A percentile compares a stretch with the other conserved stretches of the same genome.
phyloP scores from a whole-genome alignment of 1,140 invertebrate species.

The Megalopta genalis region DNA sequence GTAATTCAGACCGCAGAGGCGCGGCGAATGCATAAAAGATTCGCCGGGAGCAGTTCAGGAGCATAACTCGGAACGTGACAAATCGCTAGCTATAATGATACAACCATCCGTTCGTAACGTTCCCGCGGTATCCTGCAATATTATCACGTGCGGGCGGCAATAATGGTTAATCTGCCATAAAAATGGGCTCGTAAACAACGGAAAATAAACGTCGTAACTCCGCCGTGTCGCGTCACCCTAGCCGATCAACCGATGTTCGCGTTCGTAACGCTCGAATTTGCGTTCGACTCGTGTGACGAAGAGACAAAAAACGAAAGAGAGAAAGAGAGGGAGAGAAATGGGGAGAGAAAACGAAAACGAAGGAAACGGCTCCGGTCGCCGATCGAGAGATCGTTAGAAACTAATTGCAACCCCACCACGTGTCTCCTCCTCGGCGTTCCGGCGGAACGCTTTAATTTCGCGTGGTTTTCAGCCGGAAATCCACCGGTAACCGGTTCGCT shows the following conservation, averaged over 20 bases:
- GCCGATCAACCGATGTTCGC: not conserved
- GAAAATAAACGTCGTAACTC: constrained; percentile 12
- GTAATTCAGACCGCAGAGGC: too few species aligned
- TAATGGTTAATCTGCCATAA: not conserved
- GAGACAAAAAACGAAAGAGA: not conserved
- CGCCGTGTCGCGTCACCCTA: not conserved
- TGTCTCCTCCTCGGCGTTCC: constrained; percentile 17
- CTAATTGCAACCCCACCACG: constrained; percentile 54
- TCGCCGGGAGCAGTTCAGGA: too few species aligned
- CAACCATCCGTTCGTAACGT: not conserved
- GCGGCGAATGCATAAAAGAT: too few species aligned
- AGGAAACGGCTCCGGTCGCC: constrained; percentile 23
- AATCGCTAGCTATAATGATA: not conserved
- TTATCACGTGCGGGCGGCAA: not conserved
- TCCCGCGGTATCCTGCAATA: not conserved
- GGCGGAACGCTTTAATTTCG: constrained; percentile 51
- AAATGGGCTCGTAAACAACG: constrained; percentile 14
- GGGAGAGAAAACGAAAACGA: not conserved
- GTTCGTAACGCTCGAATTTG: not conserved
- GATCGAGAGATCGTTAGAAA: constrained; percentile 57
- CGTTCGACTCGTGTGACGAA: not conserved
- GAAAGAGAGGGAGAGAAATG: not conserved
- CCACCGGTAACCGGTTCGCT: constrained; percentile 31
- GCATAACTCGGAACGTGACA: not conserved
- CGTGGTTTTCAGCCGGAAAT: constrained; percentile 45